A percentile compares a stretch with the other conserved stretches of the same genome.
Conservation (phyloP, 2,888 invertebrate species). For the Chironomus riparius region DNA sequence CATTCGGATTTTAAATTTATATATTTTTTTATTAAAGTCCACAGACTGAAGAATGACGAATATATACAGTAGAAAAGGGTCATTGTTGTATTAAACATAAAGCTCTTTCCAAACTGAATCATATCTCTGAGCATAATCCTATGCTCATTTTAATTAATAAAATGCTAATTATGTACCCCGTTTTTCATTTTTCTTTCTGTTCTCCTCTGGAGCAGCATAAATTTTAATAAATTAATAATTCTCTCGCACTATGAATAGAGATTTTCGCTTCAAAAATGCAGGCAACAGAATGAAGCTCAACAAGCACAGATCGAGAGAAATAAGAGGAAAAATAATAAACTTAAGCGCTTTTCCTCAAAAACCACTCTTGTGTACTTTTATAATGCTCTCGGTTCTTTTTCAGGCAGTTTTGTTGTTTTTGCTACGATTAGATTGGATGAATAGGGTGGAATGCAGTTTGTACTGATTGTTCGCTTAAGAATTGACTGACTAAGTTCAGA, state of each 20-base stretch:
- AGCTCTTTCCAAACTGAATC: not conserved
- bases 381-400: not conserved
- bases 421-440: too few relatives aligned
- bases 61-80: not conserved
- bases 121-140: not conserved
- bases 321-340: not conserved
- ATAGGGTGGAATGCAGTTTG: too few relatives aligned
- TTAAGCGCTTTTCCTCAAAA: not conserved
- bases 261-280: too few relatives aligned
- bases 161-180: slow-evolving; percentile 5
- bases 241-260: too few relatives aligned
- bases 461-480: too few relatives aligned
- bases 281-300: not conserved
- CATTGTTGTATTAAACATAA: not conserved
- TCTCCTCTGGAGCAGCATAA: not conserved
- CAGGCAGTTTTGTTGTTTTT: too few relatives aligned
- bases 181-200: not conserved
- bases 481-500: too few relatives aligned
- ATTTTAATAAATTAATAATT: slow-evolving; percentile 3
- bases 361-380: not conserved
- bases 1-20: not conserved
- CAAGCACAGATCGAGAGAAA: not conserved
- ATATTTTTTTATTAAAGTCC: too few relatives aligned
- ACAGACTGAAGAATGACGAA: not conserved
- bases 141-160: not conserved